These are phyloP conservation scores for Drosophila punjabiensis DNA, from an alignment of 1,140 invertebrate species.

Conservation along the genomic window DNA sequence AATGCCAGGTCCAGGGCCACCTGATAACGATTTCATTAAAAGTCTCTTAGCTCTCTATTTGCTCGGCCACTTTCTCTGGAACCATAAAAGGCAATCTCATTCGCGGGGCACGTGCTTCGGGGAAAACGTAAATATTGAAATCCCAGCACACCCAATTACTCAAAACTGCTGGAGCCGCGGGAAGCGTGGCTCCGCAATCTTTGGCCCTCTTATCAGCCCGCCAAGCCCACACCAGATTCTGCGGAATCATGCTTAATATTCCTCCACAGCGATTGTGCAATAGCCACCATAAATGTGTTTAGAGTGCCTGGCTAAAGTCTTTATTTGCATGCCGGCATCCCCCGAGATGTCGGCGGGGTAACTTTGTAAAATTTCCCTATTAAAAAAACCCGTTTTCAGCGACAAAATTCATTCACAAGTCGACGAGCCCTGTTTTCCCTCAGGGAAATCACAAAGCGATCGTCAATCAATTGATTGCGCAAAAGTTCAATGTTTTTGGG, in stretches of 20 bases:
- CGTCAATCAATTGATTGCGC: neutral
- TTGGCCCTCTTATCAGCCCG: conserved; percentile 27
- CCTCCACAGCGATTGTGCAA: conserved; percentile 25
- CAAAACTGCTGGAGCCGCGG: conserved; percentile 3
- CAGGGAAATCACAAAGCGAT: conserved; percentile 20
- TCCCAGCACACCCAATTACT: conserved; percentile 10
- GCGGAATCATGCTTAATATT: conserved; percentile 42
- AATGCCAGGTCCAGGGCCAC: neutral
- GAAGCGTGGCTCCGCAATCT: conserved; percentile 29
- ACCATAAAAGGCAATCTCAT: conserved; percentile 12
- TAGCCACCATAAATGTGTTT: conserved; percentile 14
- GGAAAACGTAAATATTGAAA: conserved; percentile 24
- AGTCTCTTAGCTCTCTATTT: neutral
- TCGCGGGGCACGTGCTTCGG: conserved; percentile 13
- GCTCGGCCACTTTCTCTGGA: conserved; percentile 8
- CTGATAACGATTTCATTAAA: conserved; percentile 3
- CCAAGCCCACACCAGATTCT: conserved; percentile 13
- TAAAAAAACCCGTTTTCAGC: conserved; percentile 39
- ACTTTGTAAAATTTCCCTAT: conserved; percentile 31
- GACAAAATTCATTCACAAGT: conserved; percentile 32
- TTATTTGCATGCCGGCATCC: conserved; percentile 18
- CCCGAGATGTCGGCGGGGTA: neutral
- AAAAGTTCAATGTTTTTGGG: conserved; percentile 30
- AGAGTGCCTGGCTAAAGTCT: conserved; percentile 7
- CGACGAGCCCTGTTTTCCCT: conserved; percentile 3